A percentile compares a stretch with the other conserved stretches of the same genome.
Evolutionary conservation across 2,113 vertebrate genomes (phyloP).

Genomic region (Neotragus pygmaeus): DNA sequence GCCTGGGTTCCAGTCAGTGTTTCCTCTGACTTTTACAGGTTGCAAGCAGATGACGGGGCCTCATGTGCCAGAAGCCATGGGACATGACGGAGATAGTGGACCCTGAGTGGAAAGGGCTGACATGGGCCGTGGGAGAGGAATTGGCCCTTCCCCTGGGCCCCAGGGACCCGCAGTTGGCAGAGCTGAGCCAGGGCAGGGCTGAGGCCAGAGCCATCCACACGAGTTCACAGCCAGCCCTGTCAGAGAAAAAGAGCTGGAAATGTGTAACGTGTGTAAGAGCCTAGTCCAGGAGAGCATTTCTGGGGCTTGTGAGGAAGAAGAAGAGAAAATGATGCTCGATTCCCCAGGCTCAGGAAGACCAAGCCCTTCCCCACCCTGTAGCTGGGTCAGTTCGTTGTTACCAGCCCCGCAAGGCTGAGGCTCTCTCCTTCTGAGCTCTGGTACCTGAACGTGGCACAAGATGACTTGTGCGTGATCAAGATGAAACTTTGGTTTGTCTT

Average conservation of each 20-base stretch:
- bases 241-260: background rate
- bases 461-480: background rate
- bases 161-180: background rate
- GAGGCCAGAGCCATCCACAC: background rate
- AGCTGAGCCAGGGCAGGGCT: background rate
- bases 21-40: constrained; percentile 55
- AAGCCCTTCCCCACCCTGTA: background rate
- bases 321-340: background rate
- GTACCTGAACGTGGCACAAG: background rate
- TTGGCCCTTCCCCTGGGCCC: background rate
- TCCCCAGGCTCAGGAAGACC: background rate
- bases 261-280: background rate
- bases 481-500: background rate
- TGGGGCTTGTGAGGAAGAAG: background rate
- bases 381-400: background rate
- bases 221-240: background rate
- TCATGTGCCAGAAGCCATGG: background rate
- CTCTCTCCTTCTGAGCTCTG: background rate
- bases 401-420: too few species aligned
- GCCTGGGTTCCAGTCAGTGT: background rate
- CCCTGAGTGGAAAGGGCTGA: background rate
- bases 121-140: background rate
- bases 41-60: background rate
- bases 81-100: background rate
- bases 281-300: background rate